Base-by-base conservation (phyloP, 2,113 vertebrate species). In the Pomatorhinus ruficollis region DNA sequence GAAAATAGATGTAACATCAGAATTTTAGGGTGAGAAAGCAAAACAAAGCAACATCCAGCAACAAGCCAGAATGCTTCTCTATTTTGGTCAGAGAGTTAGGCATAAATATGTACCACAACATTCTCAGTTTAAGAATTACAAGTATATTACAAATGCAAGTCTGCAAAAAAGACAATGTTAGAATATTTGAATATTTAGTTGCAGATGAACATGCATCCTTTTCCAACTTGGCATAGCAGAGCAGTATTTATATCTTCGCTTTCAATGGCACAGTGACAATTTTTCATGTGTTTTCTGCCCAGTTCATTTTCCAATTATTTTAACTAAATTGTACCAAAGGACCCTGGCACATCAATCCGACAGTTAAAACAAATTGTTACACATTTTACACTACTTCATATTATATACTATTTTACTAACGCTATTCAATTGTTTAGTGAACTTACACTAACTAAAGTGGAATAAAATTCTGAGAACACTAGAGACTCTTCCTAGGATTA, bases 251-350 rank as follows among this genome's bases (percentile, higher is more conserved):
- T 78, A 83, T 59, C 30, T 81, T 74, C 50, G 70, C 7, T 93
- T 90, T 90, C 59, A 75, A 71, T 44, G 50, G 40, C 70, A 83
- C 6, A 10, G 72, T 2, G 5, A 84, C 35, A 93, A 78, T 31
- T 74, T 63, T 1, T 1, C 35, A 74, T 35, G 10, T 25, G 15
- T 74, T 66, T 77, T 81, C 60, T 78, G 39, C 39, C 30, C 56
- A 64, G 52, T 75, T 96, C 3, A 87, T 95, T 82, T 95, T 87
- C 40, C 33, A 78, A 28, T 91, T 93, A 89, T 72, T 86, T 93
- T 78, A 90, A 75, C 52, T 82, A 87, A 95, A 63, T 47, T 28
- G 54, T 54, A 66, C 18, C 37, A 80, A 56, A 76, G 57, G 9
- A 87, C 22, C 4, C 16, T 89, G n/a, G 10, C 28, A 82, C 24